A percentile compares a stretch with the other conserved stretches of the same genome.
Conservation (phyloP, 35 echinoderm and acorn worm genomes). For the Hemicentrotus pulcherrimus region DNA sequence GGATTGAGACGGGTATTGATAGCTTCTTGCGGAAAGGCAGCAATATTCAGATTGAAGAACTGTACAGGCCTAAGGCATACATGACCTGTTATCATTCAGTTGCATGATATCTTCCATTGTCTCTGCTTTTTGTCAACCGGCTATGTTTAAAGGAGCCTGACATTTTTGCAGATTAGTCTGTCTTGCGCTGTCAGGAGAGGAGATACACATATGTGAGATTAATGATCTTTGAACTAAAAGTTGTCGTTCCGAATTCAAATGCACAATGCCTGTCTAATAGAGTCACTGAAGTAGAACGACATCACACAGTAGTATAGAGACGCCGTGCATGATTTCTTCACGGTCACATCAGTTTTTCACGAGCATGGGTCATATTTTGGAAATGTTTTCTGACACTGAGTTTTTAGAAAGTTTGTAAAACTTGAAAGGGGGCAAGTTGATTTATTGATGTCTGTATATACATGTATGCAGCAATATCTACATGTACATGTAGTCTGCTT, state of each 20-base stretch:
- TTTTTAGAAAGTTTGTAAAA: background rate
- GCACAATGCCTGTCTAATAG: background rate
- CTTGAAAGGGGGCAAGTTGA: background rate
- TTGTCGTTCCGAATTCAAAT: background rate
- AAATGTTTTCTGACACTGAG: background rate
- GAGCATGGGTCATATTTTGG: background rate
- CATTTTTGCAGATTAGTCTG: background rate
- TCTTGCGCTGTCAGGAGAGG: background rate
- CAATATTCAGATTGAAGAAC: no score
- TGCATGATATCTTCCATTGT: background rate
- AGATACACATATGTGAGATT: background rate
- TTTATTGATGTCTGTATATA: background rate
- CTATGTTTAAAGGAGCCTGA: background rate
- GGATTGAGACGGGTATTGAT: no score
- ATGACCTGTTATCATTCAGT: no score
- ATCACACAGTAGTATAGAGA: background rate
- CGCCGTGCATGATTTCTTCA: background rate
- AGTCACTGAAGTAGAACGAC: background rate
- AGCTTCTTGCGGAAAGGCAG: no score
- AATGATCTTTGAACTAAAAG: background rate
- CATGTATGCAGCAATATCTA: background rate
- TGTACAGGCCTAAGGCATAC: no score
- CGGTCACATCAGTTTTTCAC: background rate
- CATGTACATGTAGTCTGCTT: no score
- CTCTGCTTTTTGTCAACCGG: background rate